Base-by-base conservation (phyloP, 2,888 invertebrate genomes). In the Phasia obesa region DNA sequence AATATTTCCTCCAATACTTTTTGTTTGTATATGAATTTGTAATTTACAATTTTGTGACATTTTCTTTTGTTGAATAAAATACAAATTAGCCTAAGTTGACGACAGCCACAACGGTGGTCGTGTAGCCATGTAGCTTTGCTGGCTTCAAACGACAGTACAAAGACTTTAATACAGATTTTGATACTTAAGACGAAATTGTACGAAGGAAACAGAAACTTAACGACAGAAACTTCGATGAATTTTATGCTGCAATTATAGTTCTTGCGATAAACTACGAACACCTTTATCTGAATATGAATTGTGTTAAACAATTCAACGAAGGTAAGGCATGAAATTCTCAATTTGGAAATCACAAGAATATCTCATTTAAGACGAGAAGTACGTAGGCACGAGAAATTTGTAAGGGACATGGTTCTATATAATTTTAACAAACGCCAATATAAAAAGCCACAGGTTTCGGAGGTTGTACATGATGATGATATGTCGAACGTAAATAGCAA, bases 291-390 rank as follows among this genome's bases (percentile, higher is more conserved):
- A 64, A 5, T 4, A 3, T 25, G 47, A 64, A 13, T 13, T 64
- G 0, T 44, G 44, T 17, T 44, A 64, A 27, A 55, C 7, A 15
- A 9, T 55, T 6, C 25, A 27, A 17, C n/a, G 55, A 6, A 55
- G 27, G 13, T 44, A 44, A 44, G 67, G 11, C 38, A 53, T 19
- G 67, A 67, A 9, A 21, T 67, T 23, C 53, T 67, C 0, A 23
- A 53, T 25, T 6, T 65, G 19, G 31, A 65, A 7, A 49, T 65
- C 2, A 49, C 15, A 0, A 19, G 25, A 15, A 49, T 64, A 1
- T 3, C 19, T 49, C 27, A 49, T 6, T 64, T 64, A 27, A 25
- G 64, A 25, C 42, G 60, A 25, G 60, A 42, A 4, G 44, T 47
- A 13, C 23, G 17, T 2, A 44, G 27, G 5, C 25, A 65, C 15